These are phyloP conservation scores for Pantherophis guttatus DNA, from an alignment of 2,113 vertebrate species.

Conservation along the genomic window DNA sequence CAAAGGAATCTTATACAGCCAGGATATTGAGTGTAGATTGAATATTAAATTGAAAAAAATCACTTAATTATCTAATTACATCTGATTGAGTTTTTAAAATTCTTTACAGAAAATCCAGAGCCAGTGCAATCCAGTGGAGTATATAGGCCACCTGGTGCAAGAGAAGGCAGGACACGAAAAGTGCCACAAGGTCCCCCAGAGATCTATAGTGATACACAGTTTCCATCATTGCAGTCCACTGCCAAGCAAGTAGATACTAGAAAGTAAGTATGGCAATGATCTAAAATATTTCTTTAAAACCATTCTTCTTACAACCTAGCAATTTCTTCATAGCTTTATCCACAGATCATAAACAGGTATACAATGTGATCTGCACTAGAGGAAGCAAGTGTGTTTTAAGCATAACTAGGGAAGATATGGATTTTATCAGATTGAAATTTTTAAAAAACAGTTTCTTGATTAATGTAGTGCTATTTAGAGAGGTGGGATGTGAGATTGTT, in stretches of 20 bases:
- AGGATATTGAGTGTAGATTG: no score
- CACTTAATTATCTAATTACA: background rate
- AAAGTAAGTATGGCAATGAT: conserved; percentile 76
- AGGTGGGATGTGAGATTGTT: background rate
- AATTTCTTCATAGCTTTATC: background rate
- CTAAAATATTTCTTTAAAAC: rapidly evolving
- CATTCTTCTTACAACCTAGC: background rate
- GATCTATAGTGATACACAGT: conserved; percentile 92
- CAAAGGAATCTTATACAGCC: no score
- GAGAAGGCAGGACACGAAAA: conserved; percentile 75
- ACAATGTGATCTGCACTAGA: background rate
- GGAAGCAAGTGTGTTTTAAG: background rate
- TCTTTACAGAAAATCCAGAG: conserved; percentile 81
- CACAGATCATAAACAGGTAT: background rate
- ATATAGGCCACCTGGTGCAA: conserved; percentile 92
- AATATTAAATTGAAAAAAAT: no score
- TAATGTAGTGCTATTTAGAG: background rate
- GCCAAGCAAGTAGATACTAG: conserved; percentile 95
- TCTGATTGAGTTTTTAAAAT: background rate
- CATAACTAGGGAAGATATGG: background rate
- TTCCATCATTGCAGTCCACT: conserved; percentile 90
- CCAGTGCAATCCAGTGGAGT: conserved; percentile 82
- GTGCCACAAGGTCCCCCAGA: conserved; percentile 89
- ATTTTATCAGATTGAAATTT: background rate
- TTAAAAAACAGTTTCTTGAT: background rate